These are phyloP conservation scores for Callitettix versicolor DNA, from an alignment of 1,140 invertebrate genomes.

Conservation along the genomic window DNA sequence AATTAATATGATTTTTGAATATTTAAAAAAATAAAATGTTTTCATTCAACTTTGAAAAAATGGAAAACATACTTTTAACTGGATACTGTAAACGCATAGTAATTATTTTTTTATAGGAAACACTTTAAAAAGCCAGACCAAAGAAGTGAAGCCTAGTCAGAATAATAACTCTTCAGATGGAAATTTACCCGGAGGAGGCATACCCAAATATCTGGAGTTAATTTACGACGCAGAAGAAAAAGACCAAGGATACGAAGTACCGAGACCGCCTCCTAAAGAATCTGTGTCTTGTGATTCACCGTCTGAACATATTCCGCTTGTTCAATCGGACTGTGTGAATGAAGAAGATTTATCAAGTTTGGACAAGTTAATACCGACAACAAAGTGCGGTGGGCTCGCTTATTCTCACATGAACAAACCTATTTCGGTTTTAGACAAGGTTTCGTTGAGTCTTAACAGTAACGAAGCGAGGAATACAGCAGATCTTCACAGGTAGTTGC, in stretches of 20 bases:
- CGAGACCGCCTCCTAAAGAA: conserved; percentile 19
- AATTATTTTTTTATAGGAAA: too few species aligned
- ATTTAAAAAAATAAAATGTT: too few species aligned
- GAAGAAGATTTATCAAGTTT: conserved; percentile 21
- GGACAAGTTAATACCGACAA: conserved; percentile 18
- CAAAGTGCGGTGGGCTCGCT: background rate
- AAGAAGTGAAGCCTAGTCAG: too few species aligned
- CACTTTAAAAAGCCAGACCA: too few species aligned
- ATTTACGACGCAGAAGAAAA: conserved; percentile 30
- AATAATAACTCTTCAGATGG: too few species aligned
- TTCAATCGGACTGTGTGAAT: background rate
- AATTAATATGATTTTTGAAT: too few species aligned
- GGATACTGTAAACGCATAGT: too few species aligned
- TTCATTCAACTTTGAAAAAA: too few species aligned
- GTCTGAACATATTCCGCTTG: background rate
- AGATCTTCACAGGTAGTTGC: too few species aligned
- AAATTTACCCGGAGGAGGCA: conserved; percentile 17
- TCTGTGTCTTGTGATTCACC: background rate
- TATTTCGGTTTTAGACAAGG: background rate
- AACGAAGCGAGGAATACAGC: too few species aligned
- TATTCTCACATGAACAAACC: conserved; percentile 3
- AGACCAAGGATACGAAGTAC: conserved; percentile 37
- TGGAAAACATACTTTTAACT: too few species aligned
- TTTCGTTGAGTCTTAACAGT: background rate
- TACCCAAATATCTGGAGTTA: conserved; percentile 39